These are phyloP conservation scores for Pantherophis vulpinus DNA, from an alignment of 2,797 vertebrate genomes.

Conservation along the genomic window DNA sequence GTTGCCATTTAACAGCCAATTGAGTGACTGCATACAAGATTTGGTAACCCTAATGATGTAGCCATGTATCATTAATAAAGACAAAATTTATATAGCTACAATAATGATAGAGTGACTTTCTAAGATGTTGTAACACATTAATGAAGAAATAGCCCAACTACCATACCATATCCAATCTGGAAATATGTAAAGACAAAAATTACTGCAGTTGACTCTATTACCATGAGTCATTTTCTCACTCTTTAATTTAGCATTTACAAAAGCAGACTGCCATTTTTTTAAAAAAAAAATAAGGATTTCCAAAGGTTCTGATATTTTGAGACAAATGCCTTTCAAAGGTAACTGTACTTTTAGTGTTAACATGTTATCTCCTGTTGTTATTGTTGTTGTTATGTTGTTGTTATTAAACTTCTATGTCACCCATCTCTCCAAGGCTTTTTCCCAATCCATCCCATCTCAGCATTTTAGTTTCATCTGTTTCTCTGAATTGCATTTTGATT, in stretches of 20 bases:
- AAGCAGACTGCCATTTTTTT: constrained; percentile 11
- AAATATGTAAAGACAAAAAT: neutral
- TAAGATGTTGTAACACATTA: neutral
- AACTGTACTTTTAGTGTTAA: constrained; percentile 15
- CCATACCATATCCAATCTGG: neutral
- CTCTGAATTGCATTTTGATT: constrained; percentile 7
- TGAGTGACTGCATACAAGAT: neutral
- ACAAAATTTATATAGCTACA: neutral
- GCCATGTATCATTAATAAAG: neutral
- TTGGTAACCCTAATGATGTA: neutral
- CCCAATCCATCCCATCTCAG: neutral
- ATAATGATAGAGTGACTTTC: neutral
- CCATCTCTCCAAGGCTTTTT: constrained; percentile 9
- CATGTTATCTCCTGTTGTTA: constrained; percentile 4
- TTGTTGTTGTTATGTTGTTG: neutral
- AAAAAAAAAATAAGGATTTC: neutral
- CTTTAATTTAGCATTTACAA: neutral
- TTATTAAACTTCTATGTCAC: neutral
- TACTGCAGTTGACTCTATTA: neutral
- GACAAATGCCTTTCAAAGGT: constrained; percentile 7
- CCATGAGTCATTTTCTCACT: neutral
- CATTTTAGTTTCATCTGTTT: neutral
- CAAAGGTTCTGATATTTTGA: constrained; percentile 14
- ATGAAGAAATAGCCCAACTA: neutral
- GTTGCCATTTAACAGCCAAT: neutral